Percentiles rank a stretch among this genome's conserved stretches.
Evolutionary conservation across 1,140 invertebrate genomes (phyloP).

Genomic region (Hydropsyche tenuis): DNA sequence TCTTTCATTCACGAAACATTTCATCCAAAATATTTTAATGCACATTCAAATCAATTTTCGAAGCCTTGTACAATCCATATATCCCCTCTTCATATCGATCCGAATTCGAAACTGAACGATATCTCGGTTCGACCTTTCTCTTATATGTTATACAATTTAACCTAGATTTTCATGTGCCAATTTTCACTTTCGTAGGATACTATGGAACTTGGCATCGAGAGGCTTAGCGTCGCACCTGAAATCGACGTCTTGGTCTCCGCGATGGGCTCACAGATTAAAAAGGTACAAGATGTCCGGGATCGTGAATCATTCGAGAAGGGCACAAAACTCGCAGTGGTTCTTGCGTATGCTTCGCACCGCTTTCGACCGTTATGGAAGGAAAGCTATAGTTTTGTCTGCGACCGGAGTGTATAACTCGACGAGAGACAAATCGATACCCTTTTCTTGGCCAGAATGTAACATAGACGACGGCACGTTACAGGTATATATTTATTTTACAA

Average conservation of each 20-base stretch:
- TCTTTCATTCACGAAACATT: neutral
- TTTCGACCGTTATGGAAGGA: conserved; percentile 39
- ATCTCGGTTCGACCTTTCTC: too few relatives aligned
- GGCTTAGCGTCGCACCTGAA: conserved; percentile 20
- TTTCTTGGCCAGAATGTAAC: conserved; percentile 52
- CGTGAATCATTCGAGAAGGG: conserved; percentile 20
- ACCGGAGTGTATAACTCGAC: conserved; percentile 55
- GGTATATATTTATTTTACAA: conserved; percentile 50
- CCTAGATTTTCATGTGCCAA: too few relatives aligned
- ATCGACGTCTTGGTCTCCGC: neutral
- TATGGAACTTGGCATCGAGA: conserved; percentile 38
- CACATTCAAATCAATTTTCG: neutral
- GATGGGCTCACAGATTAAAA: conserved; percentile 11
- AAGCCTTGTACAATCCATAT: too few relatives aligned
- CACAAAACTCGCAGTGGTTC: conserved; percentile 9
- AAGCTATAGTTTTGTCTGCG: conserved; percentile 54
- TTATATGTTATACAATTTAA: too few relatives aligned
- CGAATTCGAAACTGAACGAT: too few relatives aligned
- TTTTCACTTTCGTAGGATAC: conserved; percentile 13
- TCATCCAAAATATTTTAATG: neutral
- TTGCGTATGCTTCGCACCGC: conserved; percentile 14
- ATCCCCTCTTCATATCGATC: too few relatives aligned
- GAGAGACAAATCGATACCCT: conserved; percentile 37
- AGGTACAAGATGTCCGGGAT: neutral
- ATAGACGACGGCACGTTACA: conserved; percentile 57